Evolutionary conservation across 2,888 invertebrate genomes (phyloP), one percentile per base, ranked within the genome.

Genomic region (Stenodema calcarata): DNA sequence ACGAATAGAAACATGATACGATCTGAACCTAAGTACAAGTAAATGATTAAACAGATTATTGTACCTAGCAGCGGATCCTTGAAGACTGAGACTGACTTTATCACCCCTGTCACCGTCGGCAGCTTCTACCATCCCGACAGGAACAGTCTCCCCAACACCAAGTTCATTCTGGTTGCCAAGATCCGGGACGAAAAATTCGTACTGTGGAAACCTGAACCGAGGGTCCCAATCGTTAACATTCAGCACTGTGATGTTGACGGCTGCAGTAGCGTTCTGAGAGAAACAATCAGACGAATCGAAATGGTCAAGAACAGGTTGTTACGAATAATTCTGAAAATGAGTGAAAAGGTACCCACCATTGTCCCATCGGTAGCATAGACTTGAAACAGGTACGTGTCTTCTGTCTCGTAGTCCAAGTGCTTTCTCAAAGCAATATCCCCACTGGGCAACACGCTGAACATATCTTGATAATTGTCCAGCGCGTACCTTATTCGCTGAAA

Each of bases 201-300:
- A 98, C 91, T 96, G 95, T 6, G 96, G 95, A 91, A 96, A 95
- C 0, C 96, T 94, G 92, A 98, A 98, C 86, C 96, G 93, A 0
- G 98, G 98, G 91, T 97, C 97, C 97, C 97, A 97, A 91, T 98
- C 97, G 92, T 98, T 98, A 11, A 97, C 96, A 91, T 97, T 95
- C 89, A 95, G 92, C 18, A 98, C 95, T 0, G 95, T 94, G 41
- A 98, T 93, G 90, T 95, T 95, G 2, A 97, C 94, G 9, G 94
- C 93, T 0, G 97, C 95, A 0, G 96, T 96, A 91, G 97, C 96
- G 91, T 97, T 97, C 96, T 96, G 91, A 7, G 76, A 80, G 18
- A 47, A 70, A 30, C 50, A 50, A 50, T 50, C 16, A n/a, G 12
- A 47, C 1, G 1, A 3, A 50, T 50, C 18, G 7, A 27, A 27